These are phyloP conservation scores for Hycleus cichorii DNA, from an alignment of 1,140 invertebrate genomes.

Conservation along the genomic window DNA sequence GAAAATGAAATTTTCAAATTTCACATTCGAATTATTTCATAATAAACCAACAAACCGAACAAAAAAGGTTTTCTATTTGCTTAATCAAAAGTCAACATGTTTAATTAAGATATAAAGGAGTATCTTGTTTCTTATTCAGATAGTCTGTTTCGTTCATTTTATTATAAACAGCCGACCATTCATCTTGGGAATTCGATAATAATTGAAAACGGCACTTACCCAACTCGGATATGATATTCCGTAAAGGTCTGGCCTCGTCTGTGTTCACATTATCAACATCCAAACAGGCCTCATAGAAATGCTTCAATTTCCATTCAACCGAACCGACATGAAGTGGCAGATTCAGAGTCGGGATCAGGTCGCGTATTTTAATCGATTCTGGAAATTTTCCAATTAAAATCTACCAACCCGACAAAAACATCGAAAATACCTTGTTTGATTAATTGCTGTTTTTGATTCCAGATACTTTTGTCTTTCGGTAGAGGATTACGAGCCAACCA, in stretches of 20 bases:
- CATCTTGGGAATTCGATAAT: too few relatives aligned
- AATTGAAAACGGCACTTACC: slow-evolving; percentile 28
- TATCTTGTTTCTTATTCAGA: too few relatives aligned
- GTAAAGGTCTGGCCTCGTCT: slow-evolving; percentile 37
- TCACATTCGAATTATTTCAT: too few relatives aligned
- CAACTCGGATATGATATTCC: slow-evolving; percentile 38
- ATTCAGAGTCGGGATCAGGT: slow-evolving; percentile 37
- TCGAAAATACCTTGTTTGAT: slow-evolving; percentile 20
- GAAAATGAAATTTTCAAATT: too few relatives aligned
- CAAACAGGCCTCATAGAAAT: slow-evolving; percentile 44
- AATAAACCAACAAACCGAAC: too few relatives aligned
- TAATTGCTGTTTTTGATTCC: slow-evolving; percentile 34
- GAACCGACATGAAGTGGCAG: slow-evolving; percentile 31
- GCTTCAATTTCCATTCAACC: slow-evolving; percentile 42
- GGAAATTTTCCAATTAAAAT: too few relatives aligned
- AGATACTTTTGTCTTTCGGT: slow-evolving; percentile 38
- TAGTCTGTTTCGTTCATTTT: too few relatives aligned
- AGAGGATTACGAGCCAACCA: slow-evolving; percentile 43
- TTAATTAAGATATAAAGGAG: too few relatives aligned
- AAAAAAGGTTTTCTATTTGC: too few relatives aligned
- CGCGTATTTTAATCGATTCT: slow-evolving; percentile 17
- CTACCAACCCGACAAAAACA: too few relatives aligned
- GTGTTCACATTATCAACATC: slow-evolving; percentile 40
- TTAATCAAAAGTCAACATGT: too few relatives aligned
- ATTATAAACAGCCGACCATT: too few relatives aligned